Evolutionary conservation across 2,113 vertebrate species (phyloP).

Genomic region (Notothenia rossii): DNA sequence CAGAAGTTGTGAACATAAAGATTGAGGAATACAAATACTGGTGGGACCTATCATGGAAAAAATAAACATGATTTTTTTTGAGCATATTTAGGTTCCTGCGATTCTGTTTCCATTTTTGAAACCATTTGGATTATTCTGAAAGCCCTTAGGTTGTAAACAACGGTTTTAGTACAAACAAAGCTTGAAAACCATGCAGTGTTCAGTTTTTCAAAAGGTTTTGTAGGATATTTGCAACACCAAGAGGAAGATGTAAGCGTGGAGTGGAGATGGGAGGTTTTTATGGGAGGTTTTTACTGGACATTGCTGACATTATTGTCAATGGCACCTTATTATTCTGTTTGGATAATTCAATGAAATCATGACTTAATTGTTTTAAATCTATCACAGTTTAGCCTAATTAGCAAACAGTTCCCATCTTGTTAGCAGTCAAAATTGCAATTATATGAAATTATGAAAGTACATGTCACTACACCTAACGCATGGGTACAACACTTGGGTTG

Average conservation of each 20-base stretch:
- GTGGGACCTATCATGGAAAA: neutral
- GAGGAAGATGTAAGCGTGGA: neutral
- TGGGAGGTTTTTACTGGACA: slow-evolving; percentile 5
- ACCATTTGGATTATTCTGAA: neutral
- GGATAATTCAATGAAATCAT: slow-evolving; percentile 16
- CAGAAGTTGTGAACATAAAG: neutral
- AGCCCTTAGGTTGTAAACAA: too few relatives aligned
- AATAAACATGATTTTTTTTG: neutral
- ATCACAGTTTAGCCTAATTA: slow-evolving; percentile 36
- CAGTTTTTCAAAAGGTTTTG: too few relatives aligned
- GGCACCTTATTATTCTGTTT: slow-evolving; percentile 6
- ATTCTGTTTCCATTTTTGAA: neutral
- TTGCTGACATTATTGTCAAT: neutral
- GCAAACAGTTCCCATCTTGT: slow-evolving; percentile 26
- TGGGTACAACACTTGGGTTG: neutral
- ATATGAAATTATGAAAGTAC: neutral
- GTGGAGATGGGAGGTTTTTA: slow-evolving; percentile 4
- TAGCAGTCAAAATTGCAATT: slow-evolving; percentile 15
- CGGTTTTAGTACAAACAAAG: too few relatives aligned
- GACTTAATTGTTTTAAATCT: slow-evolving; percentile 29
- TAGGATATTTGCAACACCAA: neutral
- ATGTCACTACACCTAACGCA: neutral
- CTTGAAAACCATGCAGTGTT: too few relatives aligned
- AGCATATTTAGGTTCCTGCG: neutral
- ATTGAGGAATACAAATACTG: neutral